These are phyloP conservation scores for Nixonia krombeini DNA, from an alignment of 1,140 invertebrate genomes.

Conservation along the genomic window DNA sequence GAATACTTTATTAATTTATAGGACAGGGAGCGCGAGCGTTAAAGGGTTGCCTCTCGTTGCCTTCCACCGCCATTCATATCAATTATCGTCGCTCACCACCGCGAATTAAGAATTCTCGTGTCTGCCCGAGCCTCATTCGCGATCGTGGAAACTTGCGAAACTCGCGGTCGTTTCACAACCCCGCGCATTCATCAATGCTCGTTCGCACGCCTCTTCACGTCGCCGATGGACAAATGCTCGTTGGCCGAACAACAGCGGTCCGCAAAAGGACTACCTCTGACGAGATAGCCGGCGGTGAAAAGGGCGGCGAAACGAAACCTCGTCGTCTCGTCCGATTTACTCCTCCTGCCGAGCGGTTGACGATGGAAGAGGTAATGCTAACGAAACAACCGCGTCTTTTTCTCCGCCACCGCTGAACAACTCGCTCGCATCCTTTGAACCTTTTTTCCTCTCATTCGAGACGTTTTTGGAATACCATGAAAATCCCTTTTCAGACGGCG, in stretches of 20 bases:
- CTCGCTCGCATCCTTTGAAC: constrained; percentile 36
- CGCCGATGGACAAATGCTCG: too few relatives aligned
- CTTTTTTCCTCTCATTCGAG: constrained; percentile 29
- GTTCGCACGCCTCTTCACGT: too few relatives aligned
- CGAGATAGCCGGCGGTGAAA: too few relatives aligned
- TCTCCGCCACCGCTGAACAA: constrained; percentile 9
- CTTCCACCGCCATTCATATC: constrained; percentile 64
- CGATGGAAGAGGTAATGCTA: constrained; percentile 11
- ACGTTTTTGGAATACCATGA: constrained; percentile 28
- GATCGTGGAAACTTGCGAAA: constrained; percentile 33
- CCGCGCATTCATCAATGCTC: too few relatives aligned
- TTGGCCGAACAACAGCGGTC: too few relatives aligned
- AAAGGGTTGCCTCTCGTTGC: constrained; percentile 61
- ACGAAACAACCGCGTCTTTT: constrained; percentile 35
- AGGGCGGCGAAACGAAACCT: neutral
- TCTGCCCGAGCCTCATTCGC: constrained; percentile 31
- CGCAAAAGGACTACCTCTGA: too few relatives aligned
- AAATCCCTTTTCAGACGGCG: constrained; percentile 42
- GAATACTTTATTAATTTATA: constrained; percentile 74
- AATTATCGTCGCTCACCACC: constrained; percentile 63
- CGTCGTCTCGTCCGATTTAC: constrained; percentile 7
- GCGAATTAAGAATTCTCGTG: constrained; percentile 56
- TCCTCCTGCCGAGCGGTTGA: neutral
- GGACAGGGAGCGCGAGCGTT: constrained; percentile 62
- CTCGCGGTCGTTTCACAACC: too few relatives aligned